phyloP scores from a whole-genome alignment of 2,888 invertebrate species.

The Mesopsocus fuscifrons region DNA sequence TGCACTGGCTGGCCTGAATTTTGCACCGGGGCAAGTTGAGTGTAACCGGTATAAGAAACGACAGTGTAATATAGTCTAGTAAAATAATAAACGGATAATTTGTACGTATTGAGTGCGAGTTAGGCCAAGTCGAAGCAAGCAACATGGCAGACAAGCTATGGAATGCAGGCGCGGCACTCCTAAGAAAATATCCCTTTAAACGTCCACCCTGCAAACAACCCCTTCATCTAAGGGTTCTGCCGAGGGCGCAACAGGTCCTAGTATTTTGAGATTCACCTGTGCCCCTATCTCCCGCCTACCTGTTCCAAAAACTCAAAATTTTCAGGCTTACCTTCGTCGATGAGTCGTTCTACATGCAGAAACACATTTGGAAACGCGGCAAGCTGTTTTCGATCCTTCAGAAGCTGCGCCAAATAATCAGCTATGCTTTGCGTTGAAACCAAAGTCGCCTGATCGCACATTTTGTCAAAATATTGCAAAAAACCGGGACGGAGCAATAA shows the following conservation, averaged over 20 bases:
- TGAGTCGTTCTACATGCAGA: conserved; percentile 94
- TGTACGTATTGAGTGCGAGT: too few species aligned
- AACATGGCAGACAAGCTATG: neutral
- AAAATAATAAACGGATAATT: too few species aligned
- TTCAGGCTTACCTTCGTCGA: conserved; percentile 86
- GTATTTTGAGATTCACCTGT: neutral
- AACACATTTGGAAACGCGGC: conserved; percentile 99
- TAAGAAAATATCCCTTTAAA: neutral
- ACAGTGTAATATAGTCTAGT: too few species aligned
- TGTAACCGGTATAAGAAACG: too few species aligned
- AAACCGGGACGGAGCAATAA: too few species aligned
- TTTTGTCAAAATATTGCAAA: too few species aligned
- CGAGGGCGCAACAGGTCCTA: neutral
- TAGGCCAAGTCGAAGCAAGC: neutral
- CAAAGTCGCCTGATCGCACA: neutral
- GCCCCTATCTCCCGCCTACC: neutral
- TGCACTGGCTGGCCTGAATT: too few species aligned
- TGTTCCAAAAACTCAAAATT: neutral
- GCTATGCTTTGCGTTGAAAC: conserved; percentile 88
- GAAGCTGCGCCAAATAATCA: conserved; percentile 98
- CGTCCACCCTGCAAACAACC: neutral
- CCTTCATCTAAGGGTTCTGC: neutral
- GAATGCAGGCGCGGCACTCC: neutral
- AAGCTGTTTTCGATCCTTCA: conserved; percentile 99
- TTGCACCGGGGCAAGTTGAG: too few species aligned